Conservation (phyloP, 1,140 invertebrate species). For the Nasonia giraulti region DNA sequence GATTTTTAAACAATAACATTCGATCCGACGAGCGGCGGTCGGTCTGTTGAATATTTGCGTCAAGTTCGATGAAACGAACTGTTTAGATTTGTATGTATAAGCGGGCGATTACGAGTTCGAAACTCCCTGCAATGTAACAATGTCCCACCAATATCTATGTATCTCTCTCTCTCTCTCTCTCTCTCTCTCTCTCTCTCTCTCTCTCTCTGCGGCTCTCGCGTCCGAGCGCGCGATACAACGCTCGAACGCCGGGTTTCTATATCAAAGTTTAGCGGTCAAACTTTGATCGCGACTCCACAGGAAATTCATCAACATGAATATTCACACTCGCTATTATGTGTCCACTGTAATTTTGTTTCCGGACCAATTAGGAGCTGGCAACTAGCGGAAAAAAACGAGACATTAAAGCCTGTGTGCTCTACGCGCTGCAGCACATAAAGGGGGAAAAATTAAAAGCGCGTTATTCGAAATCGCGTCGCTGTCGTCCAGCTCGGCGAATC, state of each 20-base stretch:
- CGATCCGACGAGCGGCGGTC: background rate
- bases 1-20: background rate
- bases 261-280: constrained; percentile 27
- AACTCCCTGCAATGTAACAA: constrained; percentile 6
- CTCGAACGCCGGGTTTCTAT: background rate
- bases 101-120: background rate
- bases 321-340: background rate
- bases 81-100: constrained; percentile 23
- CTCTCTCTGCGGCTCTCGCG: background rate
- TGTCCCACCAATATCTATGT: background rate
- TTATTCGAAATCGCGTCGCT: no score
- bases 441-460: no score
- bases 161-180: no score
- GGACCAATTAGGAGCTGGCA: no score
- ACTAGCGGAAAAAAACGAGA: no score
- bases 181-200: no score
- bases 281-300: background rate
- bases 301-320: constrained; percentile 32
- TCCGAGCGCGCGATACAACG: no score
- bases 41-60: background rate
- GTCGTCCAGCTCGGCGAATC: no score
- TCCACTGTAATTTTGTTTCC: no score
- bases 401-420: no score
- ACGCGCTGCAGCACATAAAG: no score
- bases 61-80: background rate